Evolutionary conservation across 2,797 vertebrate species (phyloP).

Genomic region (Notoglanidium macrostoma): DNA sequence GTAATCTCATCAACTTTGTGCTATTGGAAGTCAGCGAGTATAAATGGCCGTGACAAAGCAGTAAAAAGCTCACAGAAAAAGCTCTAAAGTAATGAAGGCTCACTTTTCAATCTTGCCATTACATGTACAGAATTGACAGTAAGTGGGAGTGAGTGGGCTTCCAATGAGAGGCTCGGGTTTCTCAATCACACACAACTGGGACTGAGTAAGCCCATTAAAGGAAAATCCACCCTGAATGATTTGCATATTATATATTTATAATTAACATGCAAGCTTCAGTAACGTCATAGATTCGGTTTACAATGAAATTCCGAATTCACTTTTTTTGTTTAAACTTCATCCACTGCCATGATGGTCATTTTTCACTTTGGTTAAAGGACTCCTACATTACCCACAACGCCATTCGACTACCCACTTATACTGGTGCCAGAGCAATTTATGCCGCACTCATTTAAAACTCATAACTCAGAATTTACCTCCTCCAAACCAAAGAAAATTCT

Average conservation of each 20-base stretch:
- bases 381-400: neutral
- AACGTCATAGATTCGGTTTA: neutral
- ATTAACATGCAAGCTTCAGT: neutral
- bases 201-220: slow-evolving; percentile 6
- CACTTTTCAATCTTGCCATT: slow-evolving; percentile 19
- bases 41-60: slow-evolving; percentile 19
- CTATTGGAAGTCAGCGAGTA: slow-evolving; percentile 23
- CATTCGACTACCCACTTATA: neutral
- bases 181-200: slow-evolving; percentile 16
- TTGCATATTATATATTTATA: neutral
- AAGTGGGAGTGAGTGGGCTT: slow-evolving; percentile 22
- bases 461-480: neutral
- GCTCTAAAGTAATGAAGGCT: slow-evolving; percentile 3
- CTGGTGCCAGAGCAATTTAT: neutral
- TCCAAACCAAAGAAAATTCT: neutral
- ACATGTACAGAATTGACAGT: slow-evolving; percentile 15
- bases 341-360: neutral
- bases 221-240: neutral
- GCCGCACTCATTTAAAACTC: neutral
- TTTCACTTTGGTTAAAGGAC: neutral
- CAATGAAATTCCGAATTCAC: neutral
- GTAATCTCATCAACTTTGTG: slow-evolving; percentile 10
- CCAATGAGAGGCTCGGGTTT: slow-evolving; percentile 31
- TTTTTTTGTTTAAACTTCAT: neutral
- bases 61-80: neutral